Conservation (phyloP, 2,113 vertebrate genomes). For the Trematocara zebra region DNA sequence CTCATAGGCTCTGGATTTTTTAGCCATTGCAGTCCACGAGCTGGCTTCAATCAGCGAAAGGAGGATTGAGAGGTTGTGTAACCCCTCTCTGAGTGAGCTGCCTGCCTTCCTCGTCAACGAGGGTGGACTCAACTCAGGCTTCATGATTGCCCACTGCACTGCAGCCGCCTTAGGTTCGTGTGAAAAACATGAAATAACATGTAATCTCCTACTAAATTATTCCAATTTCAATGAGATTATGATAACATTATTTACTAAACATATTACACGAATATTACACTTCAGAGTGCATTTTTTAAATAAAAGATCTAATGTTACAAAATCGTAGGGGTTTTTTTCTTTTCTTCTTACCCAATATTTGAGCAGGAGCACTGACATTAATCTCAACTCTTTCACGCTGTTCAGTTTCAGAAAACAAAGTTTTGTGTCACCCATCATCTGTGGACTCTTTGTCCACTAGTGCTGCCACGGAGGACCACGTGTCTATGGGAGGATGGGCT, state of each 20-base stretch:
- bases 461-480: constrained; percentile 94
- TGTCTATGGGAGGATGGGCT: constrained; percentile 99
- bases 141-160: constrained; percentile 99
- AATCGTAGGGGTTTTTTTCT: fast-evolving
- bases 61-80: constrained; percentile 92
- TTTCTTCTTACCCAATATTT: background rate
- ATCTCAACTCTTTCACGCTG: background rate
- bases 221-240: background rate
- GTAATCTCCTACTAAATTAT: background rate
- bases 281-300: background rate
- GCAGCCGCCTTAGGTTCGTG: constrained; percentile 89
- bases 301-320: background rate
- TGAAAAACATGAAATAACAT: background rate
- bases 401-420: constrained; percentile 96
- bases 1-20: constrained; percentile 80
- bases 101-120: constrained; percentile 95
- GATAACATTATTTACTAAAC: background rate
- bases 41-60: constrained; percentile 93
- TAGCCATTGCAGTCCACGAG: constrained; percentile 93
- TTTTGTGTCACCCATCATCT: constrained; percentile 93
- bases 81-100: constrained; percentile 92
- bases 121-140: constrained; percentile 96
- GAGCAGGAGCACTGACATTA: background rate
- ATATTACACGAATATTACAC: background rate
- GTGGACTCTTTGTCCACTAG: constrained; percentile 98